Evolutionary conservation across 2,888 invertebrate species (phyloP).

Genomic region (Synergus gifuensis): DNA sequence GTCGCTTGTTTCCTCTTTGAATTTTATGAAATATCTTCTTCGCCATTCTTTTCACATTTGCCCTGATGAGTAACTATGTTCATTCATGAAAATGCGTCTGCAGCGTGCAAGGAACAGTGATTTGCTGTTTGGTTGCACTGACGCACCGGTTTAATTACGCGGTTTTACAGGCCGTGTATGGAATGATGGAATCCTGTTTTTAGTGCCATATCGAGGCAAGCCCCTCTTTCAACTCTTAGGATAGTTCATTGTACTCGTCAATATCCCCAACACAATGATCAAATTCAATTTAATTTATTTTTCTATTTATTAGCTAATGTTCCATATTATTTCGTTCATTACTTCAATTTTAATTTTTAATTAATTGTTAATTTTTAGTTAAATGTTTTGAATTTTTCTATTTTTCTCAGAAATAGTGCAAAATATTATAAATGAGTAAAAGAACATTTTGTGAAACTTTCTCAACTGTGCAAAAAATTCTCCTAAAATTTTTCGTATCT

Average conservation of each 20-base stretch:
- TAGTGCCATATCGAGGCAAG: background rate
- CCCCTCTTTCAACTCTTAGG: background rate
- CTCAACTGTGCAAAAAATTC: no score
- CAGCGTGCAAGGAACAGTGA: conserved; percentile 62
- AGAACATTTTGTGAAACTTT: no score
- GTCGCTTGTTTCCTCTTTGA: conserved; percentile 40
- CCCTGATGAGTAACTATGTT: conserved; percentile 52
- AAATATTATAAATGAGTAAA: no score
- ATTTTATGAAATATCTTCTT: conserved; percentile 64
- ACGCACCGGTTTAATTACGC: conserved; percentile 63
- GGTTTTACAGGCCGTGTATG: conserved; percentile 41
- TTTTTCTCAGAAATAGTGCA: no score
- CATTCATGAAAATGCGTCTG: conserved; percentile 67
- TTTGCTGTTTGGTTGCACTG: conserved; percentile 57
- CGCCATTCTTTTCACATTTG: conserved; percentile 66
- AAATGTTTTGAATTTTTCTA: no score
- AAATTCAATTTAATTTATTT: background rate
- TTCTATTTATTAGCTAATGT: background rate
- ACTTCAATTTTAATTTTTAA: background rate
- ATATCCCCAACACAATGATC: background rate
- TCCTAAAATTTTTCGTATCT: no score
- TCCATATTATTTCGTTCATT: background rate
- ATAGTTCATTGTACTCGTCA: background rate
- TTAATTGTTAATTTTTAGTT: background rate
- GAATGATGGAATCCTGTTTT: conserved; percentile 2